phyloP scores from a whole-genome alignment of 1,140 invertebrate genomes.

The Hormaphis cornu region DNA sequence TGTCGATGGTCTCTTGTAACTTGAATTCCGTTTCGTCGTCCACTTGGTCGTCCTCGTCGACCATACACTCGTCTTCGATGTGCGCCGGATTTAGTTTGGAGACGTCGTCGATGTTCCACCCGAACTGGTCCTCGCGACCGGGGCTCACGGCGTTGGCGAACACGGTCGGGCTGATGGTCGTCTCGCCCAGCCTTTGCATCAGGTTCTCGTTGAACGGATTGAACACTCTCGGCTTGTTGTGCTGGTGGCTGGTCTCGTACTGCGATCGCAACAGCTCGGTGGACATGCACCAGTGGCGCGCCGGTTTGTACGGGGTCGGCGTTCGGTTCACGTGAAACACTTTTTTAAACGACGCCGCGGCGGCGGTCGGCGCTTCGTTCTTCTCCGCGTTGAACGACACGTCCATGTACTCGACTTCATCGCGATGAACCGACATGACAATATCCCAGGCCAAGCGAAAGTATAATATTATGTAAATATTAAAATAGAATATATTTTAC shows the following conservation, averaged over 20 bases:
- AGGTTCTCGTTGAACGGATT: constrained; percentile 20
- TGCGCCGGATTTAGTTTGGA: constrained; percentile 31
- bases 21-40: constrained; percentile 31
- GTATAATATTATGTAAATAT: too few species aligned
- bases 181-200: constrained; percentile 15
- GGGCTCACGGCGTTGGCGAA: constrained; percentile 28
- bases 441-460: too few species aligned
- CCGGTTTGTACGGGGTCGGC: neutral
- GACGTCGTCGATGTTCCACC: constrained; percentile 34
- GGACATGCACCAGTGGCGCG: constrained; percentile 5
- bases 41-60: constrained; percentile 12
- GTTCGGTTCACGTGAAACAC: neutral
- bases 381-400: neutral
- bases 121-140: constrained; percentile 15
- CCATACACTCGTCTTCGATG: constrained; percentile 33
- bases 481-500: too few species aligned
- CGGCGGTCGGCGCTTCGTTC: too few species aligned
- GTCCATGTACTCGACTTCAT: constrained; percentile 22
- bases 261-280: constrained; percentile 7
- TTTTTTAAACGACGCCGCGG: neutral
- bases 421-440: neutral
- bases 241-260: neutral
- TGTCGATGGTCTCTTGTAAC: constrained; percentile 34
- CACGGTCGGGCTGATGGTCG: constrained; percentile 25
- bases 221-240: neutral